Evolutionary conservation across 2,113 vertebrate genomes (phyloP).

Genomic region (Sus scrofa): T2T-Sscrofa CM000820.6:126461501-126462000

Average conservation of each 20-base stretch:
- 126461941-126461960: background rate
- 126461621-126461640: background rate
- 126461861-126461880: constrained; percentile 29
- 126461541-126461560: background rate
- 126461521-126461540: constrained; percentile 24
- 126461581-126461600: background rate
- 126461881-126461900: constrained; percentile 11
- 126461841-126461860: constrained; percentile 18
- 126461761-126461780: constrained; percentile 38
- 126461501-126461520: constrained; percentile 4
- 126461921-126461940: background rate
- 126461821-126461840: constrained; percentile 32
- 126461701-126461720: background rate
- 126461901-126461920: background rate
- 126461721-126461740: background rate
- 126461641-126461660: constrained; percentile 21
- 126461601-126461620: background rate
- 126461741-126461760: background rate
- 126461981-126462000: background rate
- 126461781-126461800: constrained; percentile 12
- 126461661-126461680: background rate
- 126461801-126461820: background rate
- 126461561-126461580: background rate
- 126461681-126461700: background rate
- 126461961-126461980: background rate